Evolutionary conservation across 2,797 vertebrate genomes (phyloP), one percentile per base, ranked within the genome.

Genomic region (Glossophaga mutica): DNA sequence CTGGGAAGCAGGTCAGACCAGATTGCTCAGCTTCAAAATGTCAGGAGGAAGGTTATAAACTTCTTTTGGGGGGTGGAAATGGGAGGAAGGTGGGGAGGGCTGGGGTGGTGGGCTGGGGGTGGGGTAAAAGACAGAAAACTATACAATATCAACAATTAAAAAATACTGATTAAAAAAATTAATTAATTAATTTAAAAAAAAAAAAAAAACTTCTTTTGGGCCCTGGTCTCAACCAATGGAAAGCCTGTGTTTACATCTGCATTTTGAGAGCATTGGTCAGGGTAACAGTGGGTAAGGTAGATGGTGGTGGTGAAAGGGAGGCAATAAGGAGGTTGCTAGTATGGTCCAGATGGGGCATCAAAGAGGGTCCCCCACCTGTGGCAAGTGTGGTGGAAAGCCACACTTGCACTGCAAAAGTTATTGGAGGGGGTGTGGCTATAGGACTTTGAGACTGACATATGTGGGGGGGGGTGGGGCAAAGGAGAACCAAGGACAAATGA

Each of bases 351-450:
- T 10, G 10, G 34, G 48, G 24, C 24, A 15, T 16, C 48, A 15
- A 11, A 76, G 67, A 26, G 29, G 65, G 24, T 9, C 55, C 10
- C 48, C 32, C 73, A 21, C 0, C 26, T 32, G 0, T 71, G 34
- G n/a, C 48, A 55, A n/a, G 67, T 29, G 21, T 48, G n/a, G 14
- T 68, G 22, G 42, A 62, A 91, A 77, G 52, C 46, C 46, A 15
- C 46, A 15, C 46, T 48, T 48, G 14, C 46, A 73, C 14, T 32
- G 32, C 59, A n/a, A 42, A 88, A 82, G 34, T 55, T 21, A 19
- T 44, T 59, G 29, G 12, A 14, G 24, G 5, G 32, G 14, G 6
- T 0, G 0, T n/a, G 7, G 21, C 48, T 48, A 5, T 21, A 57
- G 86, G 52, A 37, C 37, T 77, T 82, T 22, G 39, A 12, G 19